A percentile compares a stretch with the other conserved stretches of the same genome.
Conservation (phyloP, 2,797 vertebrate genomes). For the Typhlichthys subterraneus region DNA sequence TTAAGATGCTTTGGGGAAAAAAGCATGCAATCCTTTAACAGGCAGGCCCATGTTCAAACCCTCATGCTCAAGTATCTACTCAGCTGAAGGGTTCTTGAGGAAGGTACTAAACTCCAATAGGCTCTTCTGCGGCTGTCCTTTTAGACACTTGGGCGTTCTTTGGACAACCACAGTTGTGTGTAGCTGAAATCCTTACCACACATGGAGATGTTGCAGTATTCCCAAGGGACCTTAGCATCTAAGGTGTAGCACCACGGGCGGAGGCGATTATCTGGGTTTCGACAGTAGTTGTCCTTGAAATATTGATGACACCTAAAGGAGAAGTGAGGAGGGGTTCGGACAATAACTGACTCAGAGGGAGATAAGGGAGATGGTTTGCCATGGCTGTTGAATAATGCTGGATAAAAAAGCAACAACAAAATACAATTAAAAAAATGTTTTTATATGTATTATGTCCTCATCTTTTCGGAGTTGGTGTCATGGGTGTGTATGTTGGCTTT, state of each 20-base stretch:
- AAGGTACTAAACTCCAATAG: no score
- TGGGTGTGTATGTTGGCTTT: conserved; percentile 40
- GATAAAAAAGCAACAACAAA: conserved; percentile 23
- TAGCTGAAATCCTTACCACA: conserved; percentile 83
- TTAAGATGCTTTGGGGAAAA: no score
- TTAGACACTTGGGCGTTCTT: no score
- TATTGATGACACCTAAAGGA: conserved; percentile 89
- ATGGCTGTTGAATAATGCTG: background rate
- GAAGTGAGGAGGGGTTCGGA: conserved; percentile 4
- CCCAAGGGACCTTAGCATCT: conserved; percentile 91
- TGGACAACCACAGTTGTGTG: background rate
- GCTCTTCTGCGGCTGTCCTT: no score
- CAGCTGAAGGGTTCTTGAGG: no score
- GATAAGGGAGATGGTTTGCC: background rate
- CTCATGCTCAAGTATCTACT: no score
- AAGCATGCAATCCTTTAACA: no score
- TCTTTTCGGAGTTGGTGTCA: conserved; percentile 43
- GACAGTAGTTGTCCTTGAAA: conserved; percentile 98
- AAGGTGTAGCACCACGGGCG: conserved; percentile 96
- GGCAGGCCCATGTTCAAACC: no score
- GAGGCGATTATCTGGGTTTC: conserved; percentile 91
- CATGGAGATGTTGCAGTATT: conserved; percentile 93
- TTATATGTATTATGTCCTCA: conserved; percentile 39
- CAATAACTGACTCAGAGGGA: conserved; percentile 10
- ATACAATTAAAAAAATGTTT: no score